Percentiles rank a stretch among this genome's conserved stretches.
Conservation (phyloP, 2,888 invertebrate species). For the Metellina segmentata region DNA sequence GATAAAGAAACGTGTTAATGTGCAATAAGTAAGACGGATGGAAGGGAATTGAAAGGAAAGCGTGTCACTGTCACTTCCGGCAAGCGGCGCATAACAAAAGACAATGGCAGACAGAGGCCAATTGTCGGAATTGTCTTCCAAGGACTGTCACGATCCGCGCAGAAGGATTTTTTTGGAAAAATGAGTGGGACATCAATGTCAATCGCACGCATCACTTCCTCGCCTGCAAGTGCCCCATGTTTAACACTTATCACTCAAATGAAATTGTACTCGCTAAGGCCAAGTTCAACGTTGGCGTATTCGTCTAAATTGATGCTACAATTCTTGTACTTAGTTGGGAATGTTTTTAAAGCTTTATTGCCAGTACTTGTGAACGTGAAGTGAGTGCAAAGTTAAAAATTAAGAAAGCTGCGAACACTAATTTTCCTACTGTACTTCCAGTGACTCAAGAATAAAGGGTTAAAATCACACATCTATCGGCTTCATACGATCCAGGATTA, state of each 20-base stretch:
- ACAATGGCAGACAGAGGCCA: conserved; percentile 36
- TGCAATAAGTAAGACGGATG: conserved; percentile 44
- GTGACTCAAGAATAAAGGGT: too few relatives aligned
- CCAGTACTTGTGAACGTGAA: too few relatives aligned
- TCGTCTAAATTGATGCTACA: background rate
- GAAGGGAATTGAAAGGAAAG: conserved; percentile 39
- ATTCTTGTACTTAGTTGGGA: too few relatives aligned
- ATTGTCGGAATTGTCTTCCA: conserved; percentile 64
- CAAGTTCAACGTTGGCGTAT: background rate
- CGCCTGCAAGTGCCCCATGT: conserved; percentile 18
- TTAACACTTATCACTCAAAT: conserved; percentile 7
- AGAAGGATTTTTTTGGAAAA: conserved; percentile 44
- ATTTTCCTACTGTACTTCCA: too few relatives aligned
- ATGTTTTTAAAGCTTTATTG: too few relatives aligned
- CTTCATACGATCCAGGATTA: too few relatives aligned
- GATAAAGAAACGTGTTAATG: conserved; percentile 33
- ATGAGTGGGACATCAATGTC: conserved; percentile 53
- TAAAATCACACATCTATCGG: too few relatives aligned
- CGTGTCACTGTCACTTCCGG: conserved; percentile 66
- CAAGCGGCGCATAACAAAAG: conserved; percentile 21
- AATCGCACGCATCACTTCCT: conserved; percentile 58
- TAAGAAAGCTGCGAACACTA: too few relatives aligned
- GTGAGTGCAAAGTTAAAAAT: too few relatives aligned
- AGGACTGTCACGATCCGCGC: conserved; percentile 57
- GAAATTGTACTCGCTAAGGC: background rate